Conservation (phyloP, 2,113 vertebrate species). For the Corythoichthys haematopterus region DNA sequence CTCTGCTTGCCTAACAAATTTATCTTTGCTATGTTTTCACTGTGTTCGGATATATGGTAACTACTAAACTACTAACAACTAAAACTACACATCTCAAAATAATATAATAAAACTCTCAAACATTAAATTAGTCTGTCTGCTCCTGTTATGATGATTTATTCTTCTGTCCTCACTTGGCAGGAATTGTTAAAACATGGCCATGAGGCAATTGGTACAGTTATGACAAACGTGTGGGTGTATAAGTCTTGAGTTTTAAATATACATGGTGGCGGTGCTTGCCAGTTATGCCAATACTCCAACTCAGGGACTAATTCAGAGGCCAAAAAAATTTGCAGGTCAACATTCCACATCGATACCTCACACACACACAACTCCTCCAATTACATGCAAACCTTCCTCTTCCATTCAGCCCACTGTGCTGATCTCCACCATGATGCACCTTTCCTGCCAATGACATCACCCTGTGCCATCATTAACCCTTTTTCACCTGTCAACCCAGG, state of each 20-base stretch:
- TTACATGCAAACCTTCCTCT: neutral
- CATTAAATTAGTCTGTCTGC: no score
- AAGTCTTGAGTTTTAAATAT: neutral
- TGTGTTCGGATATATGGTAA: no score
- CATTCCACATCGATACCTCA: neutral
- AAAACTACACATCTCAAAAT: no score
- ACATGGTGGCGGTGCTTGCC: neutral
- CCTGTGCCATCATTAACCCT: constrained; percentile 35
- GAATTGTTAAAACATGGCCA: no score
- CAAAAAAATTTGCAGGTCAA: neutral
- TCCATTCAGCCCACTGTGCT: constrained; percentile 18
- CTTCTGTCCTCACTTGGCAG: no score
- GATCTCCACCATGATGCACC: constrained; percentile 29
- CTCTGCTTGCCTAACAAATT: no score
- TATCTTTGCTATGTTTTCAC: no score
- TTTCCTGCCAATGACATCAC: constrained; percentile 18
- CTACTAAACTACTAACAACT: no score
- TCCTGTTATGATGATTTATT: no score
- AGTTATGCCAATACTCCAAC: neutral
- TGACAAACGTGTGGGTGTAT: neutral
- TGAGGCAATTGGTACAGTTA: neutral
- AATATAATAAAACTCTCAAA: no score
- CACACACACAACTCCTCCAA: neutral
- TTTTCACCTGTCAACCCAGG: constrained; percentile 25
- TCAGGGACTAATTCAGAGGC: neutral